phyloP scores from a whole-genome alignment of 64 coral and sea anemone genomes.

The Stichodactyla mertensii region DNA sequence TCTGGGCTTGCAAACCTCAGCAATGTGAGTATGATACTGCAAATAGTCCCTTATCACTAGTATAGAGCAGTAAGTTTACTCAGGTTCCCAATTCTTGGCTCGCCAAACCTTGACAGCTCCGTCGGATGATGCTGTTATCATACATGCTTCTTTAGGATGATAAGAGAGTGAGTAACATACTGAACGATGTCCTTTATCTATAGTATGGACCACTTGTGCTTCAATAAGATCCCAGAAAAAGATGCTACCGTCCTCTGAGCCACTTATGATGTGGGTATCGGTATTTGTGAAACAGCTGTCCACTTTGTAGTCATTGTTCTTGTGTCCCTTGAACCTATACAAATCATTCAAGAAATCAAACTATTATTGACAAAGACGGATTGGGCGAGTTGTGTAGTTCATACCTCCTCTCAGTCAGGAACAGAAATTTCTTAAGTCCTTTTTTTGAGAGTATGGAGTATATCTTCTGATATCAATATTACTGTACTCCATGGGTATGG shows the following conservation, averaged over 20 bases:
- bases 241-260: constrained; percentile 85
- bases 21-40: constrained; percentile 55
- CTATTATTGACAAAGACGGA: too few relatives aligned
- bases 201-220: constrained; percentile 67
- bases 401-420: too few relatives aligned
- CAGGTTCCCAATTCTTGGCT: constrained; percentile 41
- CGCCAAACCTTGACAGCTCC: constrained; percentile 91
- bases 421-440: too few relatives aligned
- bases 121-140: constrained; percentile 89
- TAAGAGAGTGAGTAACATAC: constrained; percentile 77
- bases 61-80: constrained; percentile 34
- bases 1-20: constrained; percentile 4
- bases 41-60: constrained; percentile 50
- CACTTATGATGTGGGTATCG: constrained; percentile 76
- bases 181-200: constrained; percentile 61
- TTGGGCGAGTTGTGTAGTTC: too few relatives aligned
- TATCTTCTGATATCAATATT: too few relatives aligned
- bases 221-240: constrained; percentile 93
- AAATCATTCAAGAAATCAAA: background rate
- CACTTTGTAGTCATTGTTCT: constrained; percentile 90
- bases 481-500: too few relatives aligned
- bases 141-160: constrained; percentile 62
- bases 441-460: too few relatives aligned
- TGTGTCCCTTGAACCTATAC: constrained; percentile 83
- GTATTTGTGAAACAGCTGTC: constrained; percentile 88